Evolutionary conservation across 2,888 invertebrate species (phyloP).

Genomic region (Amphipoea lucens): DNA sequence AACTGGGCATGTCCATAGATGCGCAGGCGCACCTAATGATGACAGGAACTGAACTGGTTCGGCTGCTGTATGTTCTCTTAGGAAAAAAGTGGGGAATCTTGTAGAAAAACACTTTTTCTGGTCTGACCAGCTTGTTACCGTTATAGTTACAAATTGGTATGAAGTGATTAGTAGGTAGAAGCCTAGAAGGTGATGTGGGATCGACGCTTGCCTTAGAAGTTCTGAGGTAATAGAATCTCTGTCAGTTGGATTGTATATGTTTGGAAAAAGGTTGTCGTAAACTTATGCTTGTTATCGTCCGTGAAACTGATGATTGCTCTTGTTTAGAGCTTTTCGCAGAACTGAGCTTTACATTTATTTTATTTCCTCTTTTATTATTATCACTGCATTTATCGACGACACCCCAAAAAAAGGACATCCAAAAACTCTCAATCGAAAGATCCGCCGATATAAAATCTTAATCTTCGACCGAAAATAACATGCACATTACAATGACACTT

Average conservation of each 20-base stretch:
- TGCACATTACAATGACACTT: slow-evolving; percentile 57
- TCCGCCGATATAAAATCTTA: slow-evolving; percentile 47
- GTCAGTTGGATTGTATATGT: not conserved
- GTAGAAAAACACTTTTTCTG: slow-evolving; percentile 64
- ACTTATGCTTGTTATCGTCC: slow-evolving; percentile 14
- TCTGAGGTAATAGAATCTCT: slow-evolving; percentile 29
- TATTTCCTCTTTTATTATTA: not conserved
- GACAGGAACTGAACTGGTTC: slow-evolving; percentile 79
- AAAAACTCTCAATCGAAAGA: slow-evolving; percentile 30
- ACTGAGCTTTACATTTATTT: not conserved
- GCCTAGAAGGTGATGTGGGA: slow-evolving; percentile 42
- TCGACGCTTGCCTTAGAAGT: slow-evolving; percentile 28
- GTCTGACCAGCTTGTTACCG: slow-evolving; percentile 55
- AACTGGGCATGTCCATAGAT: slow-evolving; percentile 68
- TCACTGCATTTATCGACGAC: not conserved
- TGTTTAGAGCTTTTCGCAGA: slow-evolving; percentile 24
- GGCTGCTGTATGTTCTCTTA: slow-evolving; percentile 64
- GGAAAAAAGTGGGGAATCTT: slow-evolving; percentile 64
- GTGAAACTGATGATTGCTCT: not conserved
- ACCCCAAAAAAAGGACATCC: slow-evolving; percentile 18
- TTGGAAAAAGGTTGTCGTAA: slow-evolving; percentile 20
- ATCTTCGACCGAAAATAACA: slow-evolving; percentile 51
- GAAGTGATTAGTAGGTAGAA: slow-evolving; percentile 46
- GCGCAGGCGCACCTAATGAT: slow-evolving; percentile 74
- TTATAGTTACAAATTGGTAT: slow-evolving; percentile 63